A percentile compares a stretch with the other conserved stretches of the same genome.
Evolutionary conservation across 2,888 invertebrate species (phyloP).

Genomic region (Diaperis boleti): DNA sequence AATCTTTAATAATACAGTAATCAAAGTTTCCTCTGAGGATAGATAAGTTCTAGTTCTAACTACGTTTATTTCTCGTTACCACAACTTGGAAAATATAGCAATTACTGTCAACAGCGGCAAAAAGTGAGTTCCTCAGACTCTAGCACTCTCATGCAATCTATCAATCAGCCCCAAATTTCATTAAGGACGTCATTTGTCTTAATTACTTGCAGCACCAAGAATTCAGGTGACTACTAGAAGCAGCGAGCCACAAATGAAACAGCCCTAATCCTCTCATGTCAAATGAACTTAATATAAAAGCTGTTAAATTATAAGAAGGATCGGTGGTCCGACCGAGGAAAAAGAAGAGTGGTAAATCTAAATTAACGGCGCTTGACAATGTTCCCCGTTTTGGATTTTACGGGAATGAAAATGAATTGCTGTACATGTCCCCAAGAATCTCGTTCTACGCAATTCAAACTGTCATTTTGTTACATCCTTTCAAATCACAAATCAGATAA

Average conservation of each 20-base stretch:
- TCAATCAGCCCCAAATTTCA: constrained; percentile 48
- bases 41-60: too few species aligned
- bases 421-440: too few species aligned
- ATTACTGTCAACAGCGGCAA: constrained; percentile 2
- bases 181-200: constrained; percentile 47
- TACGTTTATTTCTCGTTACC: too few species aligned
- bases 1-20: too few species aligned
- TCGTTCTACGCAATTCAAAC: too few species aligned
- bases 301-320: background rate
- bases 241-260: constrained; percentile 14
- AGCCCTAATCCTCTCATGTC: constrained; percentile 22
- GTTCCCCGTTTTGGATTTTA: background rate
- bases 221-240: constrained; percentile 25
- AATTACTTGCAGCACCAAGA: constrained; percentile 43
- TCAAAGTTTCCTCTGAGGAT: too few species aligned
- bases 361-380: background rate
- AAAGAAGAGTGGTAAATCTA: background rate
- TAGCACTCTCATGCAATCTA: constrained; percentile 41
- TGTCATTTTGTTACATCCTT: too few species aligned
- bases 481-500: too few species aligned
- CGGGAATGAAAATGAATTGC: background rate
- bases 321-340: background rate
- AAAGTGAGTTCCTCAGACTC: background rate
- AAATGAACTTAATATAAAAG: constrained; percentile 7
- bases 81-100: constrained; percentile 3